A percentile compares a stretch with the other conserved stretches of the same genome.
phyloP scores from a whole-genome alignment of 2,888 invertebrate species.

The Synergus japonicus region DNA sequence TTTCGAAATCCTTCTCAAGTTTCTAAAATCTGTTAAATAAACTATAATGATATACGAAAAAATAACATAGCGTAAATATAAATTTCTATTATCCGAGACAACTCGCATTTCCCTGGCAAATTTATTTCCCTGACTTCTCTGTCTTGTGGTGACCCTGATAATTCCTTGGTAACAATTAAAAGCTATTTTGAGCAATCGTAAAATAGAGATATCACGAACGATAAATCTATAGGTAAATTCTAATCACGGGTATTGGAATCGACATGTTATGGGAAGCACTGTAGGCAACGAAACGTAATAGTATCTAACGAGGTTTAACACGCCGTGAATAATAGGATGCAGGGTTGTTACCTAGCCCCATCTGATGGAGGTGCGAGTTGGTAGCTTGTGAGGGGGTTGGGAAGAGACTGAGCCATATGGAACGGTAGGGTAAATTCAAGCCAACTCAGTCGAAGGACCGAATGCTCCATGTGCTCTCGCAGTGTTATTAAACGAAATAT shows the following conservation, averaged over 20 bases:
- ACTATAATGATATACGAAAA: too few relatives aligned
- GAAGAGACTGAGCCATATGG: conserved; percentile 49
- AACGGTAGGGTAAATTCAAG: conserved; percentile 32
- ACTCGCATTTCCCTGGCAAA: too few relatives aligned
- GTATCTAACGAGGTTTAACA: conserved; percentile 72
- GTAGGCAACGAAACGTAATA: conserved; percentile 69
- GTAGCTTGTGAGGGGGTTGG: conserved; percentile 30
- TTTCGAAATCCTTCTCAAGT: too few relatives aligned
- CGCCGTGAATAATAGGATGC: conserved; percentile 69
- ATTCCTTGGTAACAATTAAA: not conserved
- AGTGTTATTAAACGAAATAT: conserved; percentile 77
- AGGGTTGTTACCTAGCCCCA: conserved; percentile 47
- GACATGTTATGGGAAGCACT: conserved; percentile 20
- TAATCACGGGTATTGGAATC: conserved; percentile 17
- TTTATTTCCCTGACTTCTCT: too few relatives aligned
- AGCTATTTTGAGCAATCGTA: not conserved
- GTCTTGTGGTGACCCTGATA: too few relatives aligned
- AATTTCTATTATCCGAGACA: too few relatives aligned
- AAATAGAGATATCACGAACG: not conserved
- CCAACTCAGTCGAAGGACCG: conserved; percentile 48
- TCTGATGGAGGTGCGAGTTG: not conserved
- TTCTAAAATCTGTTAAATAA: too few relatives aligned
- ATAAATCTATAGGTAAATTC: not conserved
- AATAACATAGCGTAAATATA: too few relatives aligned
- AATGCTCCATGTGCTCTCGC: conserved; percentile 60